These are phyloP conservation scores for Ailurus styani DNA, from an alignment of 2,113 vertebrate species.

Conservation along the genomic window DNA sequence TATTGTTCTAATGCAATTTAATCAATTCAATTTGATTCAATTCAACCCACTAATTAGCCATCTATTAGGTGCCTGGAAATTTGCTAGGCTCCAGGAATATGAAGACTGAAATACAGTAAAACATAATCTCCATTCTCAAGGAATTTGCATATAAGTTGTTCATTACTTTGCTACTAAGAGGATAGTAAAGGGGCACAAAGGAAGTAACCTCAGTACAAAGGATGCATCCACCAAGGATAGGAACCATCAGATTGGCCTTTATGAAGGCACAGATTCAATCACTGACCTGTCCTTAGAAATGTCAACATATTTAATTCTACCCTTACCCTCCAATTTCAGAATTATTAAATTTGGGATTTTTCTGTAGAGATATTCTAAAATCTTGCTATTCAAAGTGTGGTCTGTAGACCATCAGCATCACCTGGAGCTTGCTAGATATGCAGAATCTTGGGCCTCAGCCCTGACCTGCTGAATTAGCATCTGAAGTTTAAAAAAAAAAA, in stretches of 20 bases:
- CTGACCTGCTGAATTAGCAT: neutral
- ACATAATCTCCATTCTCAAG: neutral
- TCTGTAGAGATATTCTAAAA: neutral
- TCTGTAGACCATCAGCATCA: neutral
- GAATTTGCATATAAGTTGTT: neutral
- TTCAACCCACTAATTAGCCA: neutral
- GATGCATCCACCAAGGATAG: neutral
- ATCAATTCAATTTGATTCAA: conserved; percentile 29
- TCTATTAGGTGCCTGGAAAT: neutral
- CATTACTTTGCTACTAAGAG: neutral
- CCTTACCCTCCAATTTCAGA: neutral
- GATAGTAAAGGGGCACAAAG: neutral
- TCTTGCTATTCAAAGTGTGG: neutral
- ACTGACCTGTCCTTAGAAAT: neutral
- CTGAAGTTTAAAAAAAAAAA: neutral
- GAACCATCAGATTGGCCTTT: neutral
- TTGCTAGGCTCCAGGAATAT: neutral
- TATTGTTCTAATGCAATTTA: conserved; percentile 18
- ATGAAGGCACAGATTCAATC: neutral
- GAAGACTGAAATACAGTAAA: neutral
- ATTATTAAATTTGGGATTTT: conserved; percentile 4
- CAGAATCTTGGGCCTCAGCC: neutral
- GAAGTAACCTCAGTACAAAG: neutral
- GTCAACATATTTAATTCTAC: neutral
- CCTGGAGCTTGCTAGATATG: neutral